Percentiles rank a stretch among this genome's conserved stretches.
These are phyloP conservation scores for Jaculus jaculus DNA, from an alignment of 2,113 vertebrate genomes.

Conservation along the genomic window DNA sequence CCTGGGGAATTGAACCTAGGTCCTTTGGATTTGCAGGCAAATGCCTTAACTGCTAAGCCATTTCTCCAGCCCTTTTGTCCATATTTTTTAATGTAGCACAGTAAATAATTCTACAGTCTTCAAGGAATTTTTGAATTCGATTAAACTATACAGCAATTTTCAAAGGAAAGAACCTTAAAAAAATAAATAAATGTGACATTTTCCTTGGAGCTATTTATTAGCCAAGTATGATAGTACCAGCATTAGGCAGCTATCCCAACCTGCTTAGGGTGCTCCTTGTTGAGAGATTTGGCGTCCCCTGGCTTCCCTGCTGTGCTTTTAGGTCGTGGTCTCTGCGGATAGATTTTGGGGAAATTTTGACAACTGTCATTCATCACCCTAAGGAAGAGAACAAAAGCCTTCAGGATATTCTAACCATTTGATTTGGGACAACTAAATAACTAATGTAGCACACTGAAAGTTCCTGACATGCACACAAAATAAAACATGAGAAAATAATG, in stretches of 20 bases:
- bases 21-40: too few relatives aligned
- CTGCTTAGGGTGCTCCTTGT: constrained; percentile 82
- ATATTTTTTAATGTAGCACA: not conserved
- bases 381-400: constrained; percentile 59
- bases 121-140: not conserved
- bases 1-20: too few relatives aligned
- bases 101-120: not conserved
- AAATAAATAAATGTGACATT: not conserved
- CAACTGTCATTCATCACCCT: constrained; percentile 83
- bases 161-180: not conserved
- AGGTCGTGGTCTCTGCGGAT: constrained; percentile 79
- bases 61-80: too few relatives aligned
- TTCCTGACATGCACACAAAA: not conserved
- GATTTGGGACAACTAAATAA: not conserved
- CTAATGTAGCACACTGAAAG: not conserved
- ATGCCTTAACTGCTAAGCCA: too few relatives aligned
- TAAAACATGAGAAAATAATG: too few relatives aligned
- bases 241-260: constrained; percentile 57
- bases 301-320: constrained; percentile 76
- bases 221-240: not conserved
- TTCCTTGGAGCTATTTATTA: not conserved
- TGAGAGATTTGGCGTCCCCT: constrained; percentile 72
- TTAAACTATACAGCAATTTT: not conserved
- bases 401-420: constrained; percentile 38
- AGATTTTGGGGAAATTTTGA: constrained; percentile 89